Evolutionary conservation across 1,140 invertebrate species (phyloP).

Genomic region (Metopolophium dirhodum): DNA sequence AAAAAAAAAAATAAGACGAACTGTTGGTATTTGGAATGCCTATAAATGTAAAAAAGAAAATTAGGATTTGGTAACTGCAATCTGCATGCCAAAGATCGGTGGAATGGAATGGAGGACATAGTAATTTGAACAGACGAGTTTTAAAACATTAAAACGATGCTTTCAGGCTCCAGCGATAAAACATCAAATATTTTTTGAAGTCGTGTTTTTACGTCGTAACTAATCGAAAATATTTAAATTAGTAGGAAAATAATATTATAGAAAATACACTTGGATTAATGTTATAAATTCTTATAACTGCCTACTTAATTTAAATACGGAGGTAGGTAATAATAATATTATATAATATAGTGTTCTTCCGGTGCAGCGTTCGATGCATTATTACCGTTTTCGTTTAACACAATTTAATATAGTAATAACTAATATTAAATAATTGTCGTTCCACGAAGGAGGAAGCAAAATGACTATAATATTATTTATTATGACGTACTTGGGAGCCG

Average conservation of each 20-base stretch:
- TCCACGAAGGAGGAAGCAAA: not conserved
- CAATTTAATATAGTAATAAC: not conserved
- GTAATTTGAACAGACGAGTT: not conserved
- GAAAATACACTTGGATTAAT: not conserved
- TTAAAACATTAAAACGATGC: not conserved
- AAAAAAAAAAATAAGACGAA: too few species aligned
- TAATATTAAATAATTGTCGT: not conserved
- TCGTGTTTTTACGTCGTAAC: not conserved
- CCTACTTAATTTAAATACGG: not conserved
- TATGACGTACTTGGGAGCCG: not conserved
- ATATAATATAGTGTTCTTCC: not conserved
- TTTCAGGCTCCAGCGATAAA: not conserved
- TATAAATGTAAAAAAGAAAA: not conserved
- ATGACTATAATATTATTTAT: not conserved
- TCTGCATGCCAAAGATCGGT: not conserved
- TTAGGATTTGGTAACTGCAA: not conserved
- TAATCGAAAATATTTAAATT: not conserved
- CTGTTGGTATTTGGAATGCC: not conserved
- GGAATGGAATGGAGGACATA: not conserved
- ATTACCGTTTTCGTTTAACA: constrained; percentile 26
- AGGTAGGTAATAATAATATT: not conserved
- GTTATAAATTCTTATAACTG: not conserved
- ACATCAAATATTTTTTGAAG: not conserved
- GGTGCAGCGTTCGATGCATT: not conserved
- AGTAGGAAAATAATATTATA: not conserved